Evolutionary conservation across 2,797 vertebrate genomes (phyloP), one percentile per base, ranked within the genome.

Genomic region (Lemur catta): DNA sequence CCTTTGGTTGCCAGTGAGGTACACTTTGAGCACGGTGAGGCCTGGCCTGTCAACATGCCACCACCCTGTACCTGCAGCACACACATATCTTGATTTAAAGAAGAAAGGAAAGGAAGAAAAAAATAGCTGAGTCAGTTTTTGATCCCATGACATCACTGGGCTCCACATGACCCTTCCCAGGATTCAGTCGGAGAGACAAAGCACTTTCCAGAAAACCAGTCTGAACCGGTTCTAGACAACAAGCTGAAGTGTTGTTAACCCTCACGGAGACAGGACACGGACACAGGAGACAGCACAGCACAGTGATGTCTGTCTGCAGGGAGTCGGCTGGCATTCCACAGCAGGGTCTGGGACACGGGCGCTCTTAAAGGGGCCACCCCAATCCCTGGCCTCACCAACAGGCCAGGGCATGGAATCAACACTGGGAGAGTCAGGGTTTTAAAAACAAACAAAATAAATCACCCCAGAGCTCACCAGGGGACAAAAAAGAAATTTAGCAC

Each of bases 141-240:
- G 98, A 98, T 98, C 98, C 98, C 93, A 97, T 99, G 99, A 99
- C 99, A 99, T 99, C 99, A 99, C 98, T 98, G 98, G 98, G 98
- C 98, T 98, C 98, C 99, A 99, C 99, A 99, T 99, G 99, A 99
- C 99, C 99, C 98, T 99, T 99, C 99, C 99, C 98, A 99, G 98
- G 99, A 99, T 99, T 99, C 99, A 98, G 98, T 98, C 96, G 98
- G 98, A 99, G 98, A 99, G 98, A 99, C 99, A 99, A 99, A 99
- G 98, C 98, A 98, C 98, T 99, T 99, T 99, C 99, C 98, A 98
- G 98, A 99, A 99, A 99, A 99, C 99, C 98, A 98, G 99, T 99
- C 99, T 98, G 98, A 99, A 99, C 99, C 98, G 99, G 99, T 99
- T 97, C 98, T 96, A 97, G 98, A 98, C 98, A 98, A 98, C 98